phyloP scores from a whole-genome alignment of 2,113 vertebrate genomes.

The Chamaetylas fuelleborni region DNA sequence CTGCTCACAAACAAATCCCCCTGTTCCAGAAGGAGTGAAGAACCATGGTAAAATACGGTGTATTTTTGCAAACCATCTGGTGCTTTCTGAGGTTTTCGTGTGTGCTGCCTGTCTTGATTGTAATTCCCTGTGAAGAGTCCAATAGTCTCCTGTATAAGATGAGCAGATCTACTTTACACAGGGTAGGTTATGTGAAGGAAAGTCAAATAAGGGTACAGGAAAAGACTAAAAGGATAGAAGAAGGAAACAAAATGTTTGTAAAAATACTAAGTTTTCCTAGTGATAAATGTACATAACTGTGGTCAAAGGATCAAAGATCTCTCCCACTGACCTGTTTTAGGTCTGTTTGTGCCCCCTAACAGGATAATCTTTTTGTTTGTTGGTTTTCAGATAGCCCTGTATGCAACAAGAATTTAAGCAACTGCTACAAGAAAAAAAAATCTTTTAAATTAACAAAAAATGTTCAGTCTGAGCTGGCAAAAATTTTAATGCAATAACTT shows the following conservation, averaged over 20 bases:
- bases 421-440: not conserved
- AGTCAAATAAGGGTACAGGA: not conserved
- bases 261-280: not conserved
- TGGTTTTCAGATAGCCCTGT: not conserved
- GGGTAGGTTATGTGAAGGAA: not conserved
- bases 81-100: not conserved
- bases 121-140: not conserved
- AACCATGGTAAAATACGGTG: not conserved
- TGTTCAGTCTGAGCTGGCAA: not conserved
- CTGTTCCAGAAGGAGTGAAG: not conserved
- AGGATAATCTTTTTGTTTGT: not conserved
- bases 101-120: not conserved
- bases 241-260: not conserved
- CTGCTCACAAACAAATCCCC: not conserved
- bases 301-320: not conserved
- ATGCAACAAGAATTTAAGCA: not conserved
- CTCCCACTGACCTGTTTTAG: not conserved
- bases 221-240: not conserved
- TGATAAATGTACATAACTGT: not conserved
- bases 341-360: not conserved
- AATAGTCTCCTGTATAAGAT: not conserved
- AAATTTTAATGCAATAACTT: not conserved
- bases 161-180: not conserved
- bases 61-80: not conserved
- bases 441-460: not conserved